Evolutionary conservation across 2,888 invertebrate species (phyloP).

Genomic region (Ichneumoninae sp.): DNA sequence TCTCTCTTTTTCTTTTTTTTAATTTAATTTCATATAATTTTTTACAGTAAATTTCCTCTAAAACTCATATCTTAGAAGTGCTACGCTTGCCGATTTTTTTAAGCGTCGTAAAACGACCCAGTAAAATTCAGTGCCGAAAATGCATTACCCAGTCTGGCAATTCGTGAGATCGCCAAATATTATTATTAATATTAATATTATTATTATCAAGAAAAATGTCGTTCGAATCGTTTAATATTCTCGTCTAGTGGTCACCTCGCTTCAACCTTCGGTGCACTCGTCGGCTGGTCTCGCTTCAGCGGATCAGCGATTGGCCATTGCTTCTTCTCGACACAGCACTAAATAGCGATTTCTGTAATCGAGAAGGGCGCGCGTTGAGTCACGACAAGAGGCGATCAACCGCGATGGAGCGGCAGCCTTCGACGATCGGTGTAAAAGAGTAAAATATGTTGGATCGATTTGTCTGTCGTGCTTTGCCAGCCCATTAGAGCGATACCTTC

Average conservation of each 20-base stretch:
- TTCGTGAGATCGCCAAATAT: not conserved
- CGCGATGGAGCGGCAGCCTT: slow-evolving; percentile 13
- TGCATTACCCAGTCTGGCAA: too few relatives aligned
- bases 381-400: slow-evolving; percentile 38
- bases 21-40: too few relatives aligned
- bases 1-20: too few relatives aligned
- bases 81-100: too few relatives aligned
- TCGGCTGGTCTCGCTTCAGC: not conserved
- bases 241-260: not conserved
- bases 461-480: not conserved
- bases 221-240: not conserved
- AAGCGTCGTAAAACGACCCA: too few relatives aligned
- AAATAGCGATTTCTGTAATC: slow-evolving; percentile 21
- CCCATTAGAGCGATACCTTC: not conserved
- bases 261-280: slow-evolving; percentile 7
- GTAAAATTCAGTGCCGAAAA: too few relatives aligned
- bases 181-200: not conserved
- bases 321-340: slow-evolving; percentile 10
- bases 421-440: not conserved
- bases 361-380: slow-evolving; percentile 35
- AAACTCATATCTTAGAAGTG: too few relatives aligned
- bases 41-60: too few relatives aligned
- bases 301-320: slow-evolving; percentile 10
- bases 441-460: not conserved
- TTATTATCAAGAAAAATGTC: not conserved